Evolutionary conservation across 2,113 vertebrate genomes (phyloP), one percentile per base, ranked within the genome.

Genomic region (Dipodomys stephensi): DNA sequence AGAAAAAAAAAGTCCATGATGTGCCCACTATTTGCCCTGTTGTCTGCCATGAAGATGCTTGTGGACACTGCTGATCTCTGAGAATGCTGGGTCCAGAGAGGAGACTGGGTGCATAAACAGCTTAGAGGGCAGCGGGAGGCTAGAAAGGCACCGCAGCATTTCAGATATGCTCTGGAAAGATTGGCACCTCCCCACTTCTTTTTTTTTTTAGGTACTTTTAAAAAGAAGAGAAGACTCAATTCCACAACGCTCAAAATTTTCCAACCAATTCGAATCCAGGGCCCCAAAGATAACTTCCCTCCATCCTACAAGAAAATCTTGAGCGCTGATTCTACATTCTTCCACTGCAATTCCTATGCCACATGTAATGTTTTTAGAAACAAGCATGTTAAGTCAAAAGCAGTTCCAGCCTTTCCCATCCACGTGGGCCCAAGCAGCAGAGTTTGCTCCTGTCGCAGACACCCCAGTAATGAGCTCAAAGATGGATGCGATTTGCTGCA

Each of bases 331-430:
- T 82, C 73, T 64, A 74, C 44, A 65, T 35, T 87, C 93, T 86
- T 46, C 57, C 71, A 35, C 46, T 8, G 2, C 35, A 65, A 7
- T 76, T 87, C 76, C 44, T 44, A 53, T 13, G 1, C 60, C 20
- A 69, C 65, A 20, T 86, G 53, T 57, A 57, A 64, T 65, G 87
- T 74, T 71, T 67, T 81, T 81, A 93, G 35, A 96, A 89, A 6
- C 13, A 83, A 71, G 23, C 20, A 13, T 13, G 0, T 90, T 78
- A 76, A 76, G 71, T 81, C 73, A 22, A 35, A 53, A 9, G 82
- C 35, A 87, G 64, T 78, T 11, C 83, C 44, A 23, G 60, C 30
- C 35, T 86, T 74, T 92, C 32, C 69, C 15, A 3, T 23, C 65
- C 64, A 30, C 46, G 19, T 22, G 72, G 35, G 67, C 49, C 72